Percentiles rank a stretch among this genome's conserved stretches.
These are phyloP conservation scores for Hypselothyrea guttata DNA, from an alignment of 2,888 invertebrate genomes.

Conservation along the genomic window DNA sequence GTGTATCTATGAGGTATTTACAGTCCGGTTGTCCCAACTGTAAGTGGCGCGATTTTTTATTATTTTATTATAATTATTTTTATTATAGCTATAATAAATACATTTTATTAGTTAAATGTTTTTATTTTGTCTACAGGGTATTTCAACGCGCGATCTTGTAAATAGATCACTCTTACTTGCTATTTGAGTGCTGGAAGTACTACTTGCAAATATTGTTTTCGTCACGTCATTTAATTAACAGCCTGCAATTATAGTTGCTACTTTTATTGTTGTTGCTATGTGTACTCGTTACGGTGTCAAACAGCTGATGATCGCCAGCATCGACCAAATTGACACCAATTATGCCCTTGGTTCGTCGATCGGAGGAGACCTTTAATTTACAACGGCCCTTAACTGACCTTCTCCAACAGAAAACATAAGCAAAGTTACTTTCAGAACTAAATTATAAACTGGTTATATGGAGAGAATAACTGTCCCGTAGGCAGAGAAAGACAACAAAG, in stretches of 20 bases:
- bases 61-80: too few relatives aligned
- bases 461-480: not conserved
- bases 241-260: conserved; percentile 7
- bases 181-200: conserved; percentile 12
- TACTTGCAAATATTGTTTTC: conserved; percentile 29
- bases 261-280: conserved; percentile 5
- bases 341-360: conserved; percentile 52
- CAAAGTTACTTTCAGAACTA: conserved; percentile 29
- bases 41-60: too few relatives aligned
- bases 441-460: conserved; percentile 27
- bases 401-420: conserved; percentile 36
- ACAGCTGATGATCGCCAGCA: conserved; percentile 26
- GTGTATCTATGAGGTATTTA: too few relatives aligned
- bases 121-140: conserved; percentile 1
- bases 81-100: too few relatives aligned
- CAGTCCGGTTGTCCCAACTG: too few relatives aligned
- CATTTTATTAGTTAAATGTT: too few relatives aligned
- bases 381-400: conserved; percentile 63
- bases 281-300: not conserved
- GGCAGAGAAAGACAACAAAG: too few relatives aligned
- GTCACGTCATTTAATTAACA: conserved; percentile 41
- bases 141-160: not conserved
- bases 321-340: conserved; percentile 65
- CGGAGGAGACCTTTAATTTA: conserved; percentile 35
- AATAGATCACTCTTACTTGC: not conserved